Evolutionary conservation across 2,888 invertebrate genomes (phyloP).

Genomic region (Blastobasis lacticolella): DNA sequence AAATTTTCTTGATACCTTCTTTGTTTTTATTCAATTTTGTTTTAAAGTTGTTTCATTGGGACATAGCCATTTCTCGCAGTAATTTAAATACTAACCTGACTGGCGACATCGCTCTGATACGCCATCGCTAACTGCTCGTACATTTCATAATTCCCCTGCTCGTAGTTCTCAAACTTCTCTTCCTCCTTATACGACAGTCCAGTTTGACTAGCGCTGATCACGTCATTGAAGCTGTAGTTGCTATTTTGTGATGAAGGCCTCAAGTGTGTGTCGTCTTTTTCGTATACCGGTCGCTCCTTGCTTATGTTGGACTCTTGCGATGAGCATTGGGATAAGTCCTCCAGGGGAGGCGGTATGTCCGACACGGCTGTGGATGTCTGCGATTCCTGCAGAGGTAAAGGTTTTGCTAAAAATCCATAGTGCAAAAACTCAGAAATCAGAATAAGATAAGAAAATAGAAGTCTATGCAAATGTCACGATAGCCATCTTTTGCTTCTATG

Average conservation of each 20-base stretch:
- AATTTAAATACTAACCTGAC: constrained; percentile 32
- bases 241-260: constrained; percentile 57
- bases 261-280: constrained; percentile 55
- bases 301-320: constrained; percentile 48
- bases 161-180: constrained; percentile 37
- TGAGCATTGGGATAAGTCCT: constrained; percentile 45
- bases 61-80: too few relatives aligned
- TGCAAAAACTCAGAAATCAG: too few relatives aligned
- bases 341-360: constrained; percentile 9
- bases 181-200: constrained; percentile 12
- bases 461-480: too few relatives aligned
- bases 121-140: constrained; percentile 64
- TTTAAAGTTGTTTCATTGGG: too few relatives aligned
- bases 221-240: constrained; percentile 57
- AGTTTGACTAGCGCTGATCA: constrained; percentile 38
- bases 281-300: constrained; percentile 33
- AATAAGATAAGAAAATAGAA: too few relatives aligned
- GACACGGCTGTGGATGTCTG: neutral
- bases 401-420: too few relatives aligned
- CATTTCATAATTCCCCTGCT: constrained; percentile 53
- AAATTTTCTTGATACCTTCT: too few relatives aligned
- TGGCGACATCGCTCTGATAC: constrained; percentile 61
- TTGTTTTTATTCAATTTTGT: too few relatives aligned
- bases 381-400: too few relatives aligned
- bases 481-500: too few relatives aligned